Evolutionary conservation across 2,113 vertebrate genomes (phyloP).

Genomic region (Menura novaehollandiae): DNA sequence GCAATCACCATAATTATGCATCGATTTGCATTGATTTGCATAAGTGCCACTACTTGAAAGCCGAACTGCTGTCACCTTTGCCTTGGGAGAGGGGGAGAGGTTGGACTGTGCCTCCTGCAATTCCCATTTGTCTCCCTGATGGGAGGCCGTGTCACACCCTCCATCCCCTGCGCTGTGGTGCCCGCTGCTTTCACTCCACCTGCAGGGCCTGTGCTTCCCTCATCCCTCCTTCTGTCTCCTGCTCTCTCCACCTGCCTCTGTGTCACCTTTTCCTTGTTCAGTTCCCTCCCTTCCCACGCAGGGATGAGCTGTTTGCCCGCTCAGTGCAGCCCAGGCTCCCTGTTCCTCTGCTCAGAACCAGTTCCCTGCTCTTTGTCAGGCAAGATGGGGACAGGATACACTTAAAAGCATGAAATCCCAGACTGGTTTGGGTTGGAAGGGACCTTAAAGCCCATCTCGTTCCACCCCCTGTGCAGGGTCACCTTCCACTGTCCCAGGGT

Average conservation of each 20-base stretch:
- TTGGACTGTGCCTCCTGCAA: background rate
- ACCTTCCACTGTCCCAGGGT: rapidly evolving
- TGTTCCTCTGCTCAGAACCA: background rate
- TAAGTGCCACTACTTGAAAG: background rate
- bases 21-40: slow-evolving; percentile 46
- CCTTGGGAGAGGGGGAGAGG: background rate
- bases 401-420: background rate
- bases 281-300: rapidly evolving
- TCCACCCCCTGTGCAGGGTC: background rate
- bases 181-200: background rate
- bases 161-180: background rate
- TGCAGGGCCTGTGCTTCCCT: background rate
- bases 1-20: slow-evolving; percentile 1
- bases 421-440: background rate
- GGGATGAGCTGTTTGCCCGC: background rate
- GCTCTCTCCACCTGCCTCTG: background rate
- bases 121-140: background rate
- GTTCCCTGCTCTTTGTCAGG: background rate
- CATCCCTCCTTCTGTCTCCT: background rate
- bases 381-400: rapidly evolving
- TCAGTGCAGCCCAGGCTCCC: background rate
- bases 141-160: background rate
- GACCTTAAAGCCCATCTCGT: background rate
- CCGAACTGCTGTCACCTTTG: slow-evolving; percentile 32
- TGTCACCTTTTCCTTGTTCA: background rate